phyloP scores from a whole-genome alignment of 2,113 vertebrate genomes.

The Chaetura pelagica region DNA sequence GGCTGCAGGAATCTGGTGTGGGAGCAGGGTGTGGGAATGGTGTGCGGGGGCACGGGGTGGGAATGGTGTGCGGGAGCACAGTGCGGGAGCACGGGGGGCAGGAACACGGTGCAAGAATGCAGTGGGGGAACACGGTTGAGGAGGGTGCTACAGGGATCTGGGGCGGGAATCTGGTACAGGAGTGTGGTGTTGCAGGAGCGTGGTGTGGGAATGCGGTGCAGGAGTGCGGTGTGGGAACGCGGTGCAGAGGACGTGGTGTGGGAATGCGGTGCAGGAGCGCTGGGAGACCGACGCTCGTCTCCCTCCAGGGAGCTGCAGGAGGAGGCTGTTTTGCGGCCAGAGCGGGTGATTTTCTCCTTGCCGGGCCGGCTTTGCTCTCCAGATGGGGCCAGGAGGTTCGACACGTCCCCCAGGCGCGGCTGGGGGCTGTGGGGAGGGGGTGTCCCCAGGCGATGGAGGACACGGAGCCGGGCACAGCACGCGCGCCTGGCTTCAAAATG shows the following conservation, averaged over 20 bases:
- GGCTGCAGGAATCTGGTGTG: too few relatives aligned
- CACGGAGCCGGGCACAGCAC: background rate
- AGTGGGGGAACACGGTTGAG: accelerated
- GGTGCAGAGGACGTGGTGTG: accelerated
- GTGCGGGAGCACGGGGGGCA: too few relatives aligned
- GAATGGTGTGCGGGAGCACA: too few relatives aligned
- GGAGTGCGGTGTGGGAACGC: accelerated
- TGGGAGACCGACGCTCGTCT: accelerated
- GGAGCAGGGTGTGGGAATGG: too few relatives aligned
- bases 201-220: accelerated
- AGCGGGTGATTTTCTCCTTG: background rate
- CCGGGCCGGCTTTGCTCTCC: accelerated
- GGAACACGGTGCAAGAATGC: accelerated
- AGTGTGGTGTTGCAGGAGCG: background rate
- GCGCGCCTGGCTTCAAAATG: background rate
- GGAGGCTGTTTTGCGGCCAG: background rate
- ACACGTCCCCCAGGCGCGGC: accelerated
- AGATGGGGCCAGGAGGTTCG: accelerated
- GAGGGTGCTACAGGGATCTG: background rate
- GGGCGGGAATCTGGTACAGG: background rate
- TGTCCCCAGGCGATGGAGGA: background rate
- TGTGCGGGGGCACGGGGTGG: too few relatives aligned
- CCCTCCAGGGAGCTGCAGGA: accelerated
- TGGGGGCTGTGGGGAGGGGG: background rate
- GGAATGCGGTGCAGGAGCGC: accelerated